Base-by-base conservation (phyloP, 2,888 invertebrate species). In the Idaea dimidiata region DNA sequence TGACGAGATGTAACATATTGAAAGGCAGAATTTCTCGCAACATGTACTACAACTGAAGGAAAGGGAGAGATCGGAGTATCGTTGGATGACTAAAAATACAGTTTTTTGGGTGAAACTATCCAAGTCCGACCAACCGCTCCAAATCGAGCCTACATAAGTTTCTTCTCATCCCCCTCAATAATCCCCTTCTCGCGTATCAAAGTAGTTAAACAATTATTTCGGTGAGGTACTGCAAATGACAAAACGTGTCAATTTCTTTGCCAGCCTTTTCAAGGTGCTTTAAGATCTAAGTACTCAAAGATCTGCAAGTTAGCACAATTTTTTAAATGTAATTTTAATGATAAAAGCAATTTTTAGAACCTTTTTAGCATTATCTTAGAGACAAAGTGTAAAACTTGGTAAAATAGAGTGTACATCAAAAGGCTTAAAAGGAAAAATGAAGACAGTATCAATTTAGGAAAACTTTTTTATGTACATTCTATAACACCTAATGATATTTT, bases 221-320 rank as follows among this genome's bases (percentile, higher is more conserved):
- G 14, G 8, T 43, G 43, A 10, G 43, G 43, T 43, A 14, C 14
- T 43, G 43, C 43, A 43, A 43, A 1, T 32, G 43, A 43, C 43
- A 43, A 43, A 8, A 7, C 58, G 53, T 60, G 62, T 58, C 53
- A 61, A 57, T 57, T 59, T 59, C 33, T 31, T 61, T 61, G 61
- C 57, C 18, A 61, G 58, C 58, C 55, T 62, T 18, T 54, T n/a
- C 17, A n/a, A 55, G 33, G 32, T 59, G 56, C 33, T 54, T 58
- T 54, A 43, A n/a, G 57, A n/a, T 32, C 53, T 31, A 57, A 16
- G 43, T 43, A 43, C 43, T 43, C 14, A 43, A 43, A 43, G 43
- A 43, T 43, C 43, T 43, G 43, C 43, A 43, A 43, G 43, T 43
- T 43, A 43, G 43, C 43, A 43, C 43, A 43, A 43, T 14, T 43